Evolutionary conservation across 2,113 vertebrate genomes (phyloP).

Genomic region (Bostrychus sinensis): DNA sequence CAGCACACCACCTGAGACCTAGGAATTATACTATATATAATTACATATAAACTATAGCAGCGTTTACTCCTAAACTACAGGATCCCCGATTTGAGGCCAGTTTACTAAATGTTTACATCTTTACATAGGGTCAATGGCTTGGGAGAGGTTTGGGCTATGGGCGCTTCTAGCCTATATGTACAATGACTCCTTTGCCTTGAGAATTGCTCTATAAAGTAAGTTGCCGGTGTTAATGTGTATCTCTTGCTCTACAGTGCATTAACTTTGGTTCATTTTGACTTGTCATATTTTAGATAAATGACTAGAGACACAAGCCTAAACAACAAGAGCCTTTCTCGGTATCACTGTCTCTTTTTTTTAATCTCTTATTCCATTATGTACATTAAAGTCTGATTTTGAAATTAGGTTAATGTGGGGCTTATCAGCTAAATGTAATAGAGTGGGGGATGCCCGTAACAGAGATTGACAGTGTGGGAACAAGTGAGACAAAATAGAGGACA

Average conservation of each 20-base stretch:
- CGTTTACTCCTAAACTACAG: not conserved
- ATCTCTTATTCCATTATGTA: not conserved
- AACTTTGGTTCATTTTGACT: not conserved
- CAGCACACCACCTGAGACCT: too few species aligned
- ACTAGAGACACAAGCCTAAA: slow-evolving; percentile 16
- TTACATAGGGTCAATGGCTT: not conserved
- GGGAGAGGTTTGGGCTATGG: too few species aligned
- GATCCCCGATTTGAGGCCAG: not conserved
- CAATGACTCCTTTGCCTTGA: not conserved
- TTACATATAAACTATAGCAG: not conserved
- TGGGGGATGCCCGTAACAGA: slow-evolving; percentile 36
- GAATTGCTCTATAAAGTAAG: too few species aligned
- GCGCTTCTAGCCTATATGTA: too few species aligned
- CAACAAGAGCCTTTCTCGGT: not conserved
- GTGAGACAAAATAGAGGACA: slow-evolving; percentile 55
- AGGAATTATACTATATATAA: too few species aligned
- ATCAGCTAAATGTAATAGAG: slow-evolving; percentile 19
- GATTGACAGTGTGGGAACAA: slow-evolving; percentile 67
- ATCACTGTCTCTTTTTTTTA: not conserved
- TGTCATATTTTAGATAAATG: slow-evolving; percentile 27
- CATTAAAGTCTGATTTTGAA: not conserved
- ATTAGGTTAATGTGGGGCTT: slow-evolving; percentile 4
- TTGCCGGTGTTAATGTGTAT: too few species aligned
- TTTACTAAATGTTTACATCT: not conserved
- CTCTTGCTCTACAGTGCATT: too few species aligned